Evolutionary conservation across 2,888 invertebrate species (phyloP), one percentile per base, ranked within the genome.

Genomic region (Chrysomela aeneicollis): DNA sequence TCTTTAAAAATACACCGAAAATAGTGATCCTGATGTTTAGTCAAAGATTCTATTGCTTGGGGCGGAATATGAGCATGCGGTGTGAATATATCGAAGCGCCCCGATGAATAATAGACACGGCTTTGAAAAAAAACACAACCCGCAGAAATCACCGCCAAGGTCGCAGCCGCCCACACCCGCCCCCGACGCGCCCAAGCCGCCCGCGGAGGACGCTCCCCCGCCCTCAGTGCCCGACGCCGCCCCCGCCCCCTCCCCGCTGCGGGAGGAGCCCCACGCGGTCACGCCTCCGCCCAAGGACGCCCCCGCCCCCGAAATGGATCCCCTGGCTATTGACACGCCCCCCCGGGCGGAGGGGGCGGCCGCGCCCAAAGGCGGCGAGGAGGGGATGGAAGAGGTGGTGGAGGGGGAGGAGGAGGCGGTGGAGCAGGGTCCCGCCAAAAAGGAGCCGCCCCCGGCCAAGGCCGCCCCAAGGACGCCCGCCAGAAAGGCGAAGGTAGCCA

Each of bases 381-480:
- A 26, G 26, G 26, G 6, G 6, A 26, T 26, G 26, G 26, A 26
- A 6, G 26, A 26, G 26, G 26, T 2, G 10, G 35, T 5, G 35
- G 35, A 35, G 35, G 35, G 15, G 4, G 64, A 64, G 12, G 58
- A 51, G 21, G 62, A 21, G 17, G 49, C 57, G 42, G 59, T 64
- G 21, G 46, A 57, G 42, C 53, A 67, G 60, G 83, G 50, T 74
- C 82, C 26, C 26, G 26, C 6, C 26, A 26, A 26, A 26, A 26
- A 6, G 26, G 26, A 26, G 26, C 26, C 26, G 26, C 6, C 26
- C 6, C 26, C 63, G 80, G 82, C 55, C 78, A 82, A 46, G 59
- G 73, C 86, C 6, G 86, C 87, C 17, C 86, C 87, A 0, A 85
- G 86, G 18, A 76, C 78, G 12, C 84, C 86, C 71, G 83, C 85